Evolutionary conservation across 2,113 vertebrate genomes (phyloP).

Genomic region (Rhinolophus sinicus): DNA sequence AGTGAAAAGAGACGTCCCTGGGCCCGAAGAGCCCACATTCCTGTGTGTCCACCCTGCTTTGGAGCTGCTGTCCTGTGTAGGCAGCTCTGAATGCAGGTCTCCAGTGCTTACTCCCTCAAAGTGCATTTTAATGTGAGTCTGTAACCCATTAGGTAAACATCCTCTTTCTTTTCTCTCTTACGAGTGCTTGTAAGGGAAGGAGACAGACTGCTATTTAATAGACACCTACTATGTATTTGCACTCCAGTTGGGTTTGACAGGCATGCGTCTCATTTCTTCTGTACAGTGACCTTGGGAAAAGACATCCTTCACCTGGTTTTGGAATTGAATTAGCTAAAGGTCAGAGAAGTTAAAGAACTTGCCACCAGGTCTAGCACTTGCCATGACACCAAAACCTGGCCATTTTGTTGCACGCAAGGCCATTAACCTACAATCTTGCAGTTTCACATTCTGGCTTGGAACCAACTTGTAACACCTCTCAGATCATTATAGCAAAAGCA

Average conservation of each 20-base stretch:
- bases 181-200: not conserved
- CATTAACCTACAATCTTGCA: accelerated
- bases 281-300: not conserved
- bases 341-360: not conserved
- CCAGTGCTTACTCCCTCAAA: not conserved
- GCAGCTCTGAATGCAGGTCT: not conserved
- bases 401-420: not conserved
- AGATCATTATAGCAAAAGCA: not conserved
- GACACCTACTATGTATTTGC: accelerated
- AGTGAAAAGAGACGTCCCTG: too few species aligned
- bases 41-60: accelerated
- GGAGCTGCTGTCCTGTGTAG: accelerated
- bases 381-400: not conserved
- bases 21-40: not conserved
- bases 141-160: too few species aligned
- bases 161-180: not conserved
- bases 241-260: not conserved
- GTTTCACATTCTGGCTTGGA: too few species aligned
- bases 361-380: not conserved
- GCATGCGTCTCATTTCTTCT: not conserved
- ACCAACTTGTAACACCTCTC: accelerated
- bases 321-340: not conserved
- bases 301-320: not conserved
- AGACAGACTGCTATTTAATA: accelerated
- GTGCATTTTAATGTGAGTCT: not conserved